These are phyloP conservation scores for Sphenodon punctatus DNA, from an alignment of 2,797 vertebrate genomes.

Conservation along the genomic window DNA sequence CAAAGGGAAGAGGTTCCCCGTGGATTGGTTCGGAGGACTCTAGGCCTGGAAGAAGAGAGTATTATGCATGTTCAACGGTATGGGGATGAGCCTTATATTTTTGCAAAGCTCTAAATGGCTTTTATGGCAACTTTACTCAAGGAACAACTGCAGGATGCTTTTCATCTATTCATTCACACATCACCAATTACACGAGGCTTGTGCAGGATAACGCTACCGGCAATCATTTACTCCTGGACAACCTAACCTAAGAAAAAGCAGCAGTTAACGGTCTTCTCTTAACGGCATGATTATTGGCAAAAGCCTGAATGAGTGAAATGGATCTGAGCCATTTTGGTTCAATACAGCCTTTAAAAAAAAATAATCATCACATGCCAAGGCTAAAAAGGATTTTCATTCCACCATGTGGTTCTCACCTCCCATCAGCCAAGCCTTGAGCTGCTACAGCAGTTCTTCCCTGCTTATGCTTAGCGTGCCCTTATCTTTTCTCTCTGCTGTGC, in stretches of 20 bases:
- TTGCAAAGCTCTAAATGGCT: too few species aligned
- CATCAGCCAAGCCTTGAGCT: slow-evolving; percentile 40
- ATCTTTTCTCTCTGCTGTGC: slow-evolving; percentile 5
- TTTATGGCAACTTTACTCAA: too few species aligned
- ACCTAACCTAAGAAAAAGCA: slow-evolving; percentile 18
- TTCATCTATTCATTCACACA: too few species aligned
- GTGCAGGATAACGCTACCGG: too few species aligned
- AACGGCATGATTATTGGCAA: slow-evolving; percentile 52
- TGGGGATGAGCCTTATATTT: too few species aligned
- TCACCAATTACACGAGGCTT: too few species aligned
- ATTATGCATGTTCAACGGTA: too few species aligned
- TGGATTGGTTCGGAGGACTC: too few species aligned
- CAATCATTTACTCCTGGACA: neutral
- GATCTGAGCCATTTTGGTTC: slow-evolving; percentile 46
- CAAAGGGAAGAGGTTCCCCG: too few species aligned
- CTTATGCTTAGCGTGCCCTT: neutral
- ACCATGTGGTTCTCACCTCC: slow-evolving; percentile 7
- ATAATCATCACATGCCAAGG: slow-evolving; percentile 42
- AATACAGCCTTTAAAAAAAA: slow-evolving; percentile 3
- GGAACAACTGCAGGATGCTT: too few species aligned
- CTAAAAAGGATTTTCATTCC: slow-evolving; percentile 62
- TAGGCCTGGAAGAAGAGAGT: too few species aligned
- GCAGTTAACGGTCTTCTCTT: slow-evolving; percentile 33
- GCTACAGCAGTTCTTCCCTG: neutral
- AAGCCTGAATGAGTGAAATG: slow-evolving; percentile 22